Evolutionary conservation across 2,888 invertebrate genomes (phyloP).

Genomic region (Sisyra nigra): DNA sequence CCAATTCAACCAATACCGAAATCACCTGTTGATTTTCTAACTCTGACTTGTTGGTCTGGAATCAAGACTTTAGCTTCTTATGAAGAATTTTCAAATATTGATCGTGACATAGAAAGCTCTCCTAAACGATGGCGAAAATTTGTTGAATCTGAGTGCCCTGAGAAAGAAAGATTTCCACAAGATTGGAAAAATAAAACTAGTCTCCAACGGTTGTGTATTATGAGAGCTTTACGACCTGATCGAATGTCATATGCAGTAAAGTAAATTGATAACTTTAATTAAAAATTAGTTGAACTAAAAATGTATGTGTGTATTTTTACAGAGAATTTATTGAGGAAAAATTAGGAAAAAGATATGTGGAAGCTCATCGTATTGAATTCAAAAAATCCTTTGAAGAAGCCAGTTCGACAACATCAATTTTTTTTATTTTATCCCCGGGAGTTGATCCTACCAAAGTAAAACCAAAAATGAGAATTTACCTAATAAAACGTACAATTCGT

Average conservation of each 20-base stretch:
- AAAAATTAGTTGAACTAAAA: too few relatives aligned
- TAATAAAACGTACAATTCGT: neutral
- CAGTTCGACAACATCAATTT: conserved; percentile 69
- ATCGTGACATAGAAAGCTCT: conserved; percentile 83
- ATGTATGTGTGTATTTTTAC: too few relatives aligned
- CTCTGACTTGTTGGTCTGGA: conserved; percentile 65
- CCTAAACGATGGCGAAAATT: conserved; percentile 87
- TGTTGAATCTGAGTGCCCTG: conserved; percentile 81
- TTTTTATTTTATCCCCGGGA: conserved; percentile 88
- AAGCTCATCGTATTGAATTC: conserved; percentile 61
- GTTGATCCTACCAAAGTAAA: conserved; percentile 76
- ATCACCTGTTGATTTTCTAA: conserved; percentile 72
- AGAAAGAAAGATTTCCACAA: conserved; percentile 84
- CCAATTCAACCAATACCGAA: conserved; percentile 57
- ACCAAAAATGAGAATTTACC: too few relatives aligned
- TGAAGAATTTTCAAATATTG: conserved; percentile 68
- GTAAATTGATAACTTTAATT: conserved; percentile 25
- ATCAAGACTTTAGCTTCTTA: conserved; percentile 59
- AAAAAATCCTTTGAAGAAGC: conserved; percentile 76
- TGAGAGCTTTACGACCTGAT: conserved; percentile 81
- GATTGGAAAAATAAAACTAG: conserved; percentile 88
- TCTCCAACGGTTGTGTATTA: conserved; percentile 77
- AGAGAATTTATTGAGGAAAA: conserved; percentile 80
- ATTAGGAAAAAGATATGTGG: conserved; percentile 66
- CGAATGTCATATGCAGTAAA: conserved; percentile 85